Evolutionary conservation across 1,140 invertebrate species (phyloP), one percentile per base, ranked within the genome.

Genomic region (Cotesia vestalis): DNA sequence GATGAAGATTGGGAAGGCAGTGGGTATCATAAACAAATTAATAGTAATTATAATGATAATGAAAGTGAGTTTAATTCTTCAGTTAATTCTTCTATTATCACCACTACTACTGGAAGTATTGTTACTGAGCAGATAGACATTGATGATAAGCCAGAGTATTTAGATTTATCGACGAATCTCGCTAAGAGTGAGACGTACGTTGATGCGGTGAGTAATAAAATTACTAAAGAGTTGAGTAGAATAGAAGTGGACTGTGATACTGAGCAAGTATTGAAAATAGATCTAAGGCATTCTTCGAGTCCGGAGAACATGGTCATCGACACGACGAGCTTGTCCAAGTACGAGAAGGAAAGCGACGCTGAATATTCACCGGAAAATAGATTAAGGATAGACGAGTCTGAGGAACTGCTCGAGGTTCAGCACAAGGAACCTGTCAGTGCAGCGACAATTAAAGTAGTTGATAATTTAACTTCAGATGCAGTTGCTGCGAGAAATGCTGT

Each of bases 301-400:
- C 46, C 61, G n/a, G 66, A 52, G 14, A 51, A 53, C 27, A 69
- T 73, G 46, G n/a, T 73, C 1, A 73, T 73, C 9, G 66, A 73
- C n/a, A 73, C 72, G 4, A 69, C 66, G 6, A 66, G 72, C 59
- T 46, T 61, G 4, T 11, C 53, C 4, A 62, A 61, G 9, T 53
- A 64, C 17, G 57, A 62, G 4, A 34, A 55, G 11, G 51, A 73
- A 6, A 20, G 12, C 46, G 38, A 60, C 9, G 5, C 3, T 52
- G 20, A 12, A 2, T 36, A 17, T 17, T 55, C 53, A 4, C 5
- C 51, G 4, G 63, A 20, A 1, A 57, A 59, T 17, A 66, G 8
- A 20, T 12, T 51, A 17, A 12, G n/a, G 4, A 52, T 66, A 14
- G 38, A 66, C 55, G 36, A 55, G 35, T 36, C 27, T 20, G 64